Conservation (phyloP, 2,888 invertebrate species). For the Temnothorax unifasciatus region DNA sequence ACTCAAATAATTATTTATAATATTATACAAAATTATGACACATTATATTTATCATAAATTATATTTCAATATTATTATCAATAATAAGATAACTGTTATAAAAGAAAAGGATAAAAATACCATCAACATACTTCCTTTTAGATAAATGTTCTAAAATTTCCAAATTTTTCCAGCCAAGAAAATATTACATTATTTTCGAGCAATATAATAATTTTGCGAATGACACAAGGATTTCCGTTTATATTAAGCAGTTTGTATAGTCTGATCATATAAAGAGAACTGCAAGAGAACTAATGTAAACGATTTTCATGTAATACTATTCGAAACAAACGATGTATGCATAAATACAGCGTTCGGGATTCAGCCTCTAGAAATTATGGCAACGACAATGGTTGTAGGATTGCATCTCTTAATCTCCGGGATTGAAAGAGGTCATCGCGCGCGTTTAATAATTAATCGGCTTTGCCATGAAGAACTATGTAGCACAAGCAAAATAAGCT, state of each 20-base stretch:
- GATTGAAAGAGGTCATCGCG: slow-evolving; percentile 37
- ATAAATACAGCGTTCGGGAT: neutral
- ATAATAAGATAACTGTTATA: neutral
- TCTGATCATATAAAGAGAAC: neutral
- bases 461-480: slow-evolving; percentile 35
- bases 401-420: slow-evolving; percentile 21
- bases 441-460: slow-evolving; percentile 50
- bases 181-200: neutral
- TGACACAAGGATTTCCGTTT: neutral
- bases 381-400: neutral
- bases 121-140: neutral
- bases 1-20: neutral
- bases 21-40: neutral
- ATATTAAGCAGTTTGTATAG: neutral
- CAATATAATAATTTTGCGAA: slow-evolving; percentile 4
- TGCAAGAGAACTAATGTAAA: neutral
- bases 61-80: neutral
- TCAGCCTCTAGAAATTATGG: neutral
- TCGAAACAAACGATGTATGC: neutral
- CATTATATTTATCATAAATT: neutral
- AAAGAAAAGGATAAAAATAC: neutral
- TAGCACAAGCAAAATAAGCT: slow-evolving; percentile 46
- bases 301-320: neutral
- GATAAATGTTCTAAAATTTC: neutral
- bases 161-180: neutral